These are phyloP conservation scores for Gymnocypris eckloni DNA, from an alignment of 2,797 vertebrate species.

Conservation along the genomic window DNA sequence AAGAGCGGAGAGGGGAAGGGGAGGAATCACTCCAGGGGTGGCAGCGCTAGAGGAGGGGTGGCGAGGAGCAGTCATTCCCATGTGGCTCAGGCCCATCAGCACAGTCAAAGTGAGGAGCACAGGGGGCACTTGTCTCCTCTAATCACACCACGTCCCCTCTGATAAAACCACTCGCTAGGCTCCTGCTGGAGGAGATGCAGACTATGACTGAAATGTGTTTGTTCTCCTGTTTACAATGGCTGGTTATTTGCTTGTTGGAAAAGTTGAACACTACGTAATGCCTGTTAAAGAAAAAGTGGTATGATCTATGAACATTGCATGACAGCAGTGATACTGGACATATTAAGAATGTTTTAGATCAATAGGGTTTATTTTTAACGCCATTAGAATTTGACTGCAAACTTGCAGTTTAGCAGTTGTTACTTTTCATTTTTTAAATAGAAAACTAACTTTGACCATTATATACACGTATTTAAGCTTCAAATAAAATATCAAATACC, in stretches of 20 bases:
- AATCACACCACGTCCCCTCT: conserved; percentile 63
- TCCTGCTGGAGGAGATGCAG: not conserved
- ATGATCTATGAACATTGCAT: not conserved
- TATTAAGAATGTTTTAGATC: not conserved
- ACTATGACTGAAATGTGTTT: not conserved
- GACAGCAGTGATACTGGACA: not conserved
- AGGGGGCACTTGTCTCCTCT: conserved; percentile 66
- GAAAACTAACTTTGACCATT: not conserved
- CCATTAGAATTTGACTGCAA: not conserved
- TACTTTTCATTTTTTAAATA: not conserved
- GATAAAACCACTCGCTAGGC: conserved; percentile 29
- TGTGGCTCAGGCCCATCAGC: conserved; percentile 78
- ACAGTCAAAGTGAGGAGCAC: conserved; percentile 64
- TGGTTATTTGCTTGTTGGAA: not conserved
- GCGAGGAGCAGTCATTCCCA: conserved; percentile 75
- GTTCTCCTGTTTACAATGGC: conserved; percentile 1
- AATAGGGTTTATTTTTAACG: not conserved
- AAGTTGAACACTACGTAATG: not conserved
- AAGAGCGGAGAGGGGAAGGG: conserved; percentile 46
- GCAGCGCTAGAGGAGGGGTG: conserved; percentile 47
- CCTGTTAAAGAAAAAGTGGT: not conserved
- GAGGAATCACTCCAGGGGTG: conserved; percentile 71
- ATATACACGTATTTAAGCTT: not conserved
- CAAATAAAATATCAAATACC: not conserved
- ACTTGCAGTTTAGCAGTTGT: not conserved